These are phyloP conservation scores for Latrodectus elegans DNA, from an alignment of 2,888 invertebrate species.

Conservation along the genomic window DNA sequence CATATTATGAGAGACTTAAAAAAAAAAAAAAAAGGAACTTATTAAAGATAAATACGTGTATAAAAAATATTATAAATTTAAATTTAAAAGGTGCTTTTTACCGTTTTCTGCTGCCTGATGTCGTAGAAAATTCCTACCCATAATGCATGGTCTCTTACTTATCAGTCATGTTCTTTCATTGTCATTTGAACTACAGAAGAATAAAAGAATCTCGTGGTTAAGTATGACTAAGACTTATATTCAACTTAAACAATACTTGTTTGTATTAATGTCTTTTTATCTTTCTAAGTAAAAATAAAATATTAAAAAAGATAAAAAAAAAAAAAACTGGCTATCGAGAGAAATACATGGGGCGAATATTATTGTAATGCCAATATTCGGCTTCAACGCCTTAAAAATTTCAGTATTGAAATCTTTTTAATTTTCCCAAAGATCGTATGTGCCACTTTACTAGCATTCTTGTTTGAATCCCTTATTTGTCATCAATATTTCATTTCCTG, in stretches of 20 bases:
- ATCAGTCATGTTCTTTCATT: constrained; percentile 59
- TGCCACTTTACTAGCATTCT: constrained; percentile 21
- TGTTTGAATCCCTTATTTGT: constrained; percentile 28
- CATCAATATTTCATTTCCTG: constrained; percentile 37
- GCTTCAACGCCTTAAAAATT: constrained; percentile 22
- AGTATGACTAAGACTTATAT: constrained; percentile 11
- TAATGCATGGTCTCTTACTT: constrained; percentile 65
- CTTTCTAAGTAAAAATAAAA: constrained; percentile 22
- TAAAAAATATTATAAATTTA: constrained; percentile 37
- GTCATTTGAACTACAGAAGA: constrained; percentile 45
- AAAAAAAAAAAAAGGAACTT: constrained; percentile 35
- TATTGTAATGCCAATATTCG: background rate
- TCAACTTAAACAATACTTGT: constrained; percentile 37
- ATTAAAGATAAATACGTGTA: constrained; percentile 49
- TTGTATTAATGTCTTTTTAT: constrained; percentile 62
- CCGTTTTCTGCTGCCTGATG: constrained; percentile 66
- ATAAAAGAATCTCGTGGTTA: constrained; percentile 23
- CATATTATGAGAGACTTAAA: constrained; percentile 29
- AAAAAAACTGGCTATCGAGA: background rate
- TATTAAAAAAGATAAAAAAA: background rate
- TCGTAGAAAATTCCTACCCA: constrained; percentile 51
- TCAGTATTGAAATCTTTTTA: constrained; percentile 50
- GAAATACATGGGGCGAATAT: constrained; percentile 7
- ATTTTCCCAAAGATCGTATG: constrained; percentile 49
- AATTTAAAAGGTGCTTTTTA: constrained; percentile 67